Evolutionary conservation across 1,140 invertebrate species (phyloP).

Genomic region (Centruroides vittatus): DNA sequence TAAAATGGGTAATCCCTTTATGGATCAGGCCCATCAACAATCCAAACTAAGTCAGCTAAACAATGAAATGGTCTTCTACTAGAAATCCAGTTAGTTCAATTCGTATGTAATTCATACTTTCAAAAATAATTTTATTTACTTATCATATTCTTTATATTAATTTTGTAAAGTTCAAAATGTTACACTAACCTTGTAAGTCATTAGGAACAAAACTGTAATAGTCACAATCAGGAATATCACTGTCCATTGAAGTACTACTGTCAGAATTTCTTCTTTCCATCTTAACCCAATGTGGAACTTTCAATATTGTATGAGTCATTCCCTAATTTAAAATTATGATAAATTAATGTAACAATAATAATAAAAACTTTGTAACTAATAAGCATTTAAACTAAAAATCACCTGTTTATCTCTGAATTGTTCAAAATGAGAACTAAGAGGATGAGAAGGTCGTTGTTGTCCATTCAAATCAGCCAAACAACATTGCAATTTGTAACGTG

Average conservation of each 20-base stretch:
- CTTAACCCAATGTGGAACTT: constrained; percentile 64
- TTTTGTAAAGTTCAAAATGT: too few species aligned
- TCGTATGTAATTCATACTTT: too few species aligned
- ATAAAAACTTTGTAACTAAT: too few species aligned
- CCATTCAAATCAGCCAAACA: constrained; percentile 66
- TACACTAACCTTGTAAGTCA: too few species aligned
- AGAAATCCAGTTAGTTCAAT: too few species aligned
- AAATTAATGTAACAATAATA: background rate
- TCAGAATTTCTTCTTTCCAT: constrained; percentile 38
- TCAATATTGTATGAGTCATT: constrained; percentile 66
- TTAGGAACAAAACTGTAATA: constrained; percentile 23
- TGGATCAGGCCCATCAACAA: too few species aligned
- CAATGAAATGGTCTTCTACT: too few species aligned
- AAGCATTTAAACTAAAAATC: background rate
- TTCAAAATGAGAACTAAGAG: constrained; percentile 68
- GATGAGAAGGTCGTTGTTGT: constrained; percentile 48
- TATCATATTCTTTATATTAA: too few species aligned
- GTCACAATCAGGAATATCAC: constrained; percentile 54
- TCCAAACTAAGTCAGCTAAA: too few species aligned
- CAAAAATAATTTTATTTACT: too few species aligned
- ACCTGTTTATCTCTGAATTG: constrained; percentile 64
- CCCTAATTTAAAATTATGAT: constrained; percentile 30
- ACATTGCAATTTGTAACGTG: constrained; percentile 68
- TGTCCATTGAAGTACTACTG: constrained; percentile 33
- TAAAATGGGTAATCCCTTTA: too few species aligned